Conservation (phyloP, 2,888 invertebrate genomes). For the Spicauda simplicius region DNA sequence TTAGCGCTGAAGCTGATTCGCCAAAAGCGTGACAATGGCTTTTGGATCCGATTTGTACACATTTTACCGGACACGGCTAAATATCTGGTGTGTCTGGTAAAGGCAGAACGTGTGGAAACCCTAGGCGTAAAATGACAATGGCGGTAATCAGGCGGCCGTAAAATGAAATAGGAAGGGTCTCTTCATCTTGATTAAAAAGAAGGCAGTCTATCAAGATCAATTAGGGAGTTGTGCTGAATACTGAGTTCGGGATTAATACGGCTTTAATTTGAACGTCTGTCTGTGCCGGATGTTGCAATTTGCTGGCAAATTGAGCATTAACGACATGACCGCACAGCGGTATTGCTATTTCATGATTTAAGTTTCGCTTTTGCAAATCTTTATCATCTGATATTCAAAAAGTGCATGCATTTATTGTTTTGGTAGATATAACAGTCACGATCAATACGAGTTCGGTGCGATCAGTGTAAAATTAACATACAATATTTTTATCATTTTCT, state of each 20-base stretch:
- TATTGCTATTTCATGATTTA: no score
- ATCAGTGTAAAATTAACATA: no score
- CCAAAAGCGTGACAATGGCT: not conserved
- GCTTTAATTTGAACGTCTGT: constrained; percentile 33
- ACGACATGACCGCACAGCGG: not conserved
- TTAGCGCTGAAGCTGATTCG: no score
- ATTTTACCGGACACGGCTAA: not conserved
- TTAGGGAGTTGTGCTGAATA: constrained; percentile 44
- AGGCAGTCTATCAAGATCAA: constrained; percentile 47
- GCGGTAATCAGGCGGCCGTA: constrained; percentile 20
- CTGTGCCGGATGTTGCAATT: constrained; percentile 33
- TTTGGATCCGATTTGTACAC: not conserved
- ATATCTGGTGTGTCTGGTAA: not conserved
- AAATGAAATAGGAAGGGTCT: constrained; percentile 16
- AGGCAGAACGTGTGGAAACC: not conserved
- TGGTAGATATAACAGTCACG: no score
- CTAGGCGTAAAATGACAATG: constrained; percentile 5
- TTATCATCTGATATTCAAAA: no score
- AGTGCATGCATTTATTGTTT: no score
- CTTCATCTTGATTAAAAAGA: constrained; percentile 22
- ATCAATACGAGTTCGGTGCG: no score
- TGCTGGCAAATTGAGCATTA: not conserved
- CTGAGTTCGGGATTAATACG: constrained; percentile 41
- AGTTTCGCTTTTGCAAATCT: no score
- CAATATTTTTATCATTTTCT: no score